Evolutionary conservation across 2,113 vertebrate genomes (phyloP).

Genomic region (Vidua macroura): DNA sequence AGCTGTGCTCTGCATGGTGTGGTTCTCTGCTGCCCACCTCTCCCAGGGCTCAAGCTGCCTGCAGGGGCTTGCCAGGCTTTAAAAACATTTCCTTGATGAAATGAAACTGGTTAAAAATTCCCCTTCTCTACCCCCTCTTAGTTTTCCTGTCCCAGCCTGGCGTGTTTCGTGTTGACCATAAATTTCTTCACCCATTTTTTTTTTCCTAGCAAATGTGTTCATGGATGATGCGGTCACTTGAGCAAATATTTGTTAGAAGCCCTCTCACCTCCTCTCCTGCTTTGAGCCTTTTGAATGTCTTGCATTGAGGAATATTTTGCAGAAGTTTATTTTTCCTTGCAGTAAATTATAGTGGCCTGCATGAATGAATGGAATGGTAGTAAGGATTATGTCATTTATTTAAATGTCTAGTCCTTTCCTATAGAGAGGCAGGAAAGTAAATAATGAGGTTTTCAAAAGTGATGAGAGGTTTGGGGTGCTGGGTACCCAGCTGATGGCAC

Average conservation of each 20-base stretch:
- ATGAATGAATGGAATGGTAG: slow-evolving; percentile 66
- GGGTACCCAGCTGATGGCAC: background rate
- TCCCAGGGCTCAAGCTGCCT: background rate
- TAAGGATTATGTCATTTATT: slow-evolving; percentile 67
- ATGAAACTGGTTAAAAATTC: background rate
- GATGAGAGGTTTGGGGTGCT: background rate
- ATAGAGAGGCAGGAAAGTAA: slow-evolving; percentile 46
- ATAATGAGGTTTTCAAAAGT: slow-evolving; percentile 21
- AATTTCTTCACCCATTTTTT: slow-evolving; percentile 6
- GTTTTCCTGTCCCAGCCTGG: background rate
- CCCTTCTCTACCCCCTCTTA: background rate
- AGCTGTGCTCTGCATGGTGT: background rate
- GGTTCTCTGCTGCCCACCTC: background rate
- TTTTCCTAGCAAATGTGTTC: background rate
- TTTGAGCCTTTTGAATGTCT: slow-evolving; percentile 45
- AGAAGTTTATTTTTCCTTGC: slow-evolving; percentile 67
- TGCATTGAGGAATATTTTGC: slow-evolving; percentile 52
- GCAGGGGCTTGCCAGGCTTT: background rate
- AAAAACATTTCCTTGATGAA: background rate
- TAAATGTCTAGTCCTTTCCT: slow-evolving; percentile 60
- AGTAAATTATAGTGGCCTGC: slow-evolving; percentile 42
- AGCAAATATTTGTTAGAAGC: slow-evolving; percentile 61
- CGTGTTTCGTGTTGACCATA: background rate
- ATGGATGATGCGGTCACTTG: background rate
- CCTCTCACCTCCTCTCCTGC: slow-evolving; percentile 10